phyloP scores from a whole-genome alignment of 2,797 vertebrate genomes.

The Halcyon smyrnensis region DNA sequence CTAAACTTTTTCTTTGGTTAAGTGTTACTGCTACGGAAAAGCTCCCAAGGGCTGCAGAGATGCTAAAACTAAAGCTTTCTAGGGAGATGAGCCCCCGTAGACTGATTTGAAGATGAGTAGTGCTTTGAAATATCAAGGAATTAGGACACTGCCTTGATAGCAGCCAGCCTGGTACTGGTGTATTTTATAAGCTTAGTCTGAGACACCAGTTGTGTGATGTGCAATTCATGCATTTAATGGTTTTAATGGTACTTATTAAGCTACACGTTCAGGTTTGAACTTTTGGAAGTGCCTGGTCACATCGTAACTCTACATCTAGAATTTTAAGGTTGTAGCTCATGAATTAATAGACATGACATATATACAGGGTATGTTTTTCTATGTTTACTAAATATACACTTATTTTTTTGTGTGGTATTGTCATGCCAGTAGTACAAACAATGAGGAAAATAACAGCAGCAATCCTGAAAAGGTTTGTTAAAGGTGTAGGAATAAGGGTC shows the following conservation, averaged over 20 bases:
- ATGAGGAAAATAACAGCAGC: background rate
- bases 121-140: background rate
- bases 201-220: background rate
- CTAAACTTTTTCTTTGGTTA: background rate
- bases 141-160: background rate
- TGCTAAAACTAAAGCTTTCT: background rate
- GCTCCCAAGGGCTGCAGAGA: background rate
- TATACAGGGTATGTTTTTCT: background rate
- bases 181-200: background rate
- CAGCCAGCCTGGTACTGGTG: background rate
- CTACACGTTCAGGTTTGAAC: background rate
- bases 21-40: background rate
- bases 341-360: background rate
- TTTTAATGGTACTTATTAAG: background rate
- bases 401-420: background rate
- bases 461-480: background rate
- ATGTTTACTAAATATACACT: background rate
- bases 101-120: background rate
- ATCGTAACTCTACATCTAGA: background rate
- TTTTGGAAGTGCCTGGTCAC: background rate
- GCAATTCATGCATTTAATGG: accelerated
- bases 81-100: background rate
- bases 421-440: background rate
- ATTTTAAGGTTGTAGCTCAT: background rate
- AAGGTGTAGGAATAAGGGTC: background rate